Percentiles rank a stretch among this genome's conserved stretches.
phyloP scores from a whole-genome alignment of 2,888 invertebrate species.

The Gisinianus flammeolus region DNA sequence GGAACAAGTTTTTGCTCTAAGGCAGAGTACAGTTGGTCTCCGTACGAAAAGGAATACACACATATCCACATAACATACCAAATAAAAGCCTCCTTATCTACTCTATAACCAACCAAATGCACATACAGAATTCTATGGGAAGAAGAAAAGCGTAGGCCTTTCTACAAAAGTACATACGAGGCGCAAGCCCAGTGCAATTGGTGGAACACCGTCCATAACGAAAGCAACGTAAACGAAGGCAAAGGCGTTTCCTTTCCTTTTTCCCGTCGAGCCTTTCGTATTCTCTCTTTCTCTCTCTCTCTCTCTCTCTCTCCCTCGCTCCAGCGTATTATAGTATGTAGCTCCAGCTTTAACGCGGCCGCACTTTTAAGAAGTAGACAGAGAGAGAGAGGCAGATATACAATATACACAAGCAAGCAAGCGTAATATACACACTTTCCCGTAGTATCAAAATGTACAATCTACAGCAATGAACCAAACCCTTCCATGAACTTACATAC shows the following conservation, averaged over 20 bases:
- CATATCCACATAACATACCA: background rate
- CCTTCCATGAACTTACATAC: no score
- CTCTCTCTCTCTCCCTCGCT: background rate
- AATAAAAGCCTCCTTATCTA: background rate
- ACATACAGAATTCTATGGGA: background rate
- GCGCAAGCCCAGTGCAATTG: constrained; percentile 46
- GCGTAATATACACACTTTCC: no score
- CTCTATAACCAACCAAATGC: no score
- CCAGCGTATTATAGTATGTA: background rate
- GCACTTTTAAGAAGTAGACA: background rate
- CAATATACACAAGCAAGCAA: no score
- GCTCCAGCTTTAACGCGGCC: background rate
- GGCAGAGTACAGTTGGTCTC: constrained; percentile 22
- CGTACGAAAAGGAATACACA: background rate
- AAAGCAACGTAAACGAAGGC: constrained; percentile 35
- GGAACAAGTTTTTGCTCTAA: constrained; percentile 36
- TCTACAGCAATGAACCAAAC: no score
- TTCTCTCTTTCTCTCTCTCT: background rate
- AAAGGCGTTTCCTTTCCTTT: constrained; percentile 45
- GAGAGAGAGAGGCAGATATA: no score
- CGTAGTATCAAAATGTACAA: no score
- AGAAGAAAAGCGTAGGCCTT: constrained; percentile 5
- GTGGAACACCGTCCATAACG: constrained; percentile 39
- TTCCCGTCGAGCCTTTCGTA: constrained; percentile 25
- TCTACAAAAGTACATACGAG: constrained; percentile 13